Evolutionary conservation across 2,797 vertebrate genomes (phyloP).

Genomic region (Leuciscus waleckii): DNA sequence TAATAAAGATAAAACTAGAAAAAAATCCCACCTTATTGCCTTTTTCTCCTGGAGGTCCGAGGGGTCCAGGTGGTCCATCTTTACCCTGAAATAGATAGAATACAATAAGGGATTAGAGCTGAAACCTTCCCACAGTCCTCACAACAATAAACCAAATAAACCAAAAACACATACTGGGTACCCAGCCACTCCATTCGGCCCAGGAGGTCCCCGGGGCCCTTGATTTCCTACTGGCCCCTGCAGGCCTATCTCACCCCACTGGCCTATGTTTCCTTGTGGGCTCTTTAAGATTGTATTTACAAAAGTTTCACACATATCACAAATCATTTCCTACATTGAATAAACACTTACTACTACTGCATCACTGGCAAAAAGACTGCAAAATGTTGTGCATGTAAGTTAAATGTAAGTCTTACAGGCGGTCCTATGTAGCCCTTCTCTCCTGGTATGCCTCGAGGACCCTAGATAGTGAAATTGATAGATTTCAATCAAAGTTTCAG

Average conservation of each 20-base stretch:
- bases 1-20: not conserved
- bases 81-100: constrained; percentile 71
- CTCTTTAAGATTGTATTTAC: constrained; percentile 66
- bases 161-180: constrained; percentile 70
- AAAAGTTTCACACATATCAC: constrained; percentile 15
- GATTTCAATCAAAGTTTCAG: not conserved
- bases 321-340: not conserved
- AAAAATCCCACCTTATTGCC: constrained; percentile 73
- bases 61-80: constrained; percentile 72
- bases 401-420: constrained; percentile 68
- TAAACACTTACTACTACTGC: not conserved
- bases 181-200: constrained; percentile 72
- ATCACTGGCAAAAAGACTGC: not conserved
- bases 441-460: constrained; percentile 72
- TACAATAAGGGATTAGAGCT: not conserved
- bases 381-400: not conserved
- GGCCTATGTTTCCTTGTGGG: constrained; percentile 76
- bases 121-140: not conserved
- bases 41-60: constrained; percentile 70
- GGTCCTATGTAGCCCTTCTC: constrained; percentile 74
- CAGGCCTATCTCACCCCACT: constrained; percentile 73
- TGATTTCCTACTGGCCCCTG: constrained; percentile 70
- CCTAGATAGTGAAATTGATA: constrained; percentile 63
- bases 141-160: not conserved
- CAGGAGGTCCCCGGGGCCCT: constrained; percentile 70